These are phyloP conservation scores for Caenorhabditis sp. DNA, from an alignment of 2,888 invertebrate species.

Conservation along the genomic window DNA sequence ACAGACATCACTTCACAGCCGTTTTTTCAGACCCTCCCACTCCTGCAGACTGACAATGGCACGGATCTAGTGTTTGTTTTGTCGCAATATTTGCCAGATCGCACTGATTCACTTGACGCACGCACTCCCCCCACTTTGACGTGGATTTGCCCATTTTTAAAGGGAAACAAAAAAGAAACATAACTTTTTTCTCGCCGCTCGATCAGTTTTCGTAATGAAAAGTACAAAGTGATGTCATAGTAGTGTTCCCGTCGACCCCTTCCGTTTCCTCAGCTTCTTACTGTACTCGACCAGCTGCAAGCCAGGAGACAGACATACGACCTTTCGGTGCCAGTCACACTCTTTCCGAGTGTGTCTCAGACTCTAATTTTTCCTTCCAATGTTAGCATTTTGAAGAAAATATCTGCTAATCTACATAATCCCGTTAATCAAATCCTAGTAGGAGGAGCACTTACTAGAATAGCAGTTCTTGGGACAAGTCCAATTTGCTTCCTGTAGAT, in stretches of 20 bases:
- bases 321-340: neutral
- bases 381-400: slow-evolving; percentile 5
- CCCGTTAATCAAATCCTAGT: slow-evolving; percentile 15
- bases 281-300: slow-evolving; percentile 1
- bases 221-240: slow-evolving; percentile 34
- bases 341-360: neutral
- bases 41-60: slow-evolving; percentile 41
- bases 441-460: slow-evolving; percentile 29
- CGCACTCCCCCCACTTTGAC: slow-evolving; percentile 17
- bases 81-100: slow-evolving; percentile 59
- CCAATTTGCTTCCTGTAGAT: slow-evolving; percentile 16
- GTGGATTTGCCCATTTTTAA: neutral
- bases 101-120: slow-evolving; percentile 57
- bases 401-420: slow-evolving; percentile 30
- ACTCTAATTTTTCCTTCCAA: slow-evolving; percentile 2
- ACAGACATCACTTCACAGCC: slow-evolving; percentile 2
- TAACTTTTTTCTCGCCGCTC: neutral
- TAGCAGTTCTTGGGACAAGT: neutral
- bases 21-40: slow-evolving; percentile 39
- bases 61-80: slow-evolving; percentile 58
- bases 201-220: neutral
- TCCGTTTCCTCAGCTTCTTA: too few species aligned
- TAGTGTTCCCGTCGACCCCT: neutral
- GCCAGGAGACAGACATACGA: neutral
- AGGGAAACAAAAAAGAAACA: slow-evolving; percentile 16